These are phyloP conservation scores for Cactoblastis cactorum DNA, from an alignment of 2,888 invertebrate species.

Conservation along the genomic window DNA sequence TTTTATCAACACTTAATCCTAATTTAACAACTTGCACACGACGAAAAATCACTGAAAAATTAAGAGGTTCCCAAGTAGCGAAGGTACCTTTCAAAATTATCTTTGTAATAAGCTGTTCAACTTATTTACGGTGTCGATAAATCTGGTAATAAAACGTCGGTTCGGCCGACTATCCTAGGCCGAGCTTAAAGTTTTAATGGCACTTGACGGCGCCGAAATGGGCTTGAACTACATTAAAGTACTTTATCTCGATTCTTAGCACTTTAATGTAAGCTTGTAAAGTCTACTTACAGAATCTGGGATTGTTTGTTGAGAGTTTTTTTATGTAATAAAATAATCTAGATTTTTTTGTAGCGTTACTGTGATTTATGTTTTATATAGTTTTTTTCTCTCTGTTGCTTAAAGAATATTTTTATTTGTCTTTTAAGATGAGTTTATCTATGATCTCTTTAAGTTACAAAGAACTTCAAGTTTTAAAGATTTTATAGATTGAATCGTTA, in stretches of 20 bases:
- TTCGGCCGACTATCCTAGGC: constrained; percentile 34
- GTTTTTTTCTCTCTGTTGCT: too few species aligned
- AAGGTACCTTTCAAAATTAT: constrained; percentile 18
- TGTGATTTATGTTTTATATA: too few species aligned
- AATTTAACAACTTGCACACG: too few species aligned
- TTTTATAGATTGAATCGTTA: too few species aligned
- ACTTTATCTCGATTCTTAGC: constrained; percentile 49
- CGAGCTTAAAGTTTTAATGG: constrained; percentile 59
- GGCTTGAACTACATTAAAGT: constrained; percentile 51
- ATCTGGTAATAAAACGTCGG: constrained; percentile 35
- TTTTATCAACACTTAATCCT: too few species aligned
- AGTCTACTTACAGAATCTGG: neutral
- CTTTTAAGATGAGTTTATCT: too few species aligned
- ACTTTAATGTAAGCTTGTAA: neutral
- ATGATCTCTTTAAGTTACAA: too few species aligned
- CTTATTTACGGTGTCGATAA: constrained; percentile 42
- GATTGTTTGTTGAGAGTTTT: neutral
- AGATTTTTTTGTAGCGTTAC: neutral
- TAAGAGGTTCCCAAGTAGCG: constrained; percentile 14
- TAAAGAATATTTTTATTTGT: too few species aligned
- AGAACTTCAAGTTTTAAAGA: too few species aligned
- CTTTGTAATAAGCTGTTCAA: constrained; percentile 32
- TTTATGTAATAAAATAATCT: neutral
- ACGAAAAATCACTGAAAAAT: neutral
- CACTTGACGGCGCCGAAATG: constrained; percentile 56